Conservation (phyloP, 2,888 invertebrate species). For the Galerucella pusilla region DNA sequence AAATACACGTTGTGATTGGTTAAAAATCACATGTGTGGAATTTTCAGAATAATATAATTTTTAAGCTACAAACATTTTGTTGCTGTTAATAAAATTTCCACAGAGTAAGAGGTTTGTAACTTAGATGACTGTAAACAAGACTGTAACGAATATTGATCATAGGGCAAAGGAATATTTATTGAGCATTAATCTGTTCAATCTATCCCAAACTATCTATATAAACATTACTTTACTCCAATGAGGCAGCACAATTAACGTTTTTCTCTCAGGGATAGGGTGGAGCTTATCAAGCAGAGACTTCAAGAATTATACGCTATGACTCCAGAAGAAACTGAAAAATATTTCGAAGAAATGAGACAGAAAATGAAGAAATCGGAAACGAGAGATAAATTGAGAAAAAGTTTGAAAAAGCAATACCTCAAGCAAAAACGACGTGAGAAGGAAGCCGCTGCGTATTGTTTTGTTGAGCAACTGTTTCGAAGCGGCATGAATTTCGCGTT, state of each 20-base stretch:
- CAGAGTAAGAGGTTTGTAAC: no score
- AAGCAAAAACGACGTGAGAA: constrained; percentile 37
- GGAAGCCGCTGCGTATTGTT: constrained; percentile 42
- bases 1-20: no score
- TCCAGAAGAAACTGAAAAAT: constrained; percentile 69
- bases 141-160: no score
- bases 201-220: no score
- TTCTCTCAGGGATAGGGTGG: constrained; percentile 62
- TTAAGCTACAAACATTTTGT: no score
- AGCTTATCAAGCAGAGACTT: constrained; percentile 68
- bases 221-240: background rate
- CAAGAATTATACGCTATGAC: constrained; percentile 66
- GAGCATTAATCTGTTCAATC: no score
- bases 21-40: no score
- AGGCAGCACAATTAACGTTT: background rate
- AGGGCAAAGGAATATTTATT: no score
- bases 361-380: constrained; percentile 42
- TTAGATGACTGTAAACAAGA: no score
- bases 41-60: no score
- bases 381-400: constrained; percentile 41
- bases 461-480: constrained; percentile 41
- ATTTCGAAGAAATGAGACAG: constrained; percentile 66
- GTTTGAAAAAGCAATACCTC: constrained; percentile 45
- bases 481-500: constrained; percentile 57
- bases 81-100: no score